Evolutionary conservation across 2,797 vertebrate species (phyloP), one percentile per base, ranked within the genome.

Genomic region (Bovichtus diacanthus): DNA sequence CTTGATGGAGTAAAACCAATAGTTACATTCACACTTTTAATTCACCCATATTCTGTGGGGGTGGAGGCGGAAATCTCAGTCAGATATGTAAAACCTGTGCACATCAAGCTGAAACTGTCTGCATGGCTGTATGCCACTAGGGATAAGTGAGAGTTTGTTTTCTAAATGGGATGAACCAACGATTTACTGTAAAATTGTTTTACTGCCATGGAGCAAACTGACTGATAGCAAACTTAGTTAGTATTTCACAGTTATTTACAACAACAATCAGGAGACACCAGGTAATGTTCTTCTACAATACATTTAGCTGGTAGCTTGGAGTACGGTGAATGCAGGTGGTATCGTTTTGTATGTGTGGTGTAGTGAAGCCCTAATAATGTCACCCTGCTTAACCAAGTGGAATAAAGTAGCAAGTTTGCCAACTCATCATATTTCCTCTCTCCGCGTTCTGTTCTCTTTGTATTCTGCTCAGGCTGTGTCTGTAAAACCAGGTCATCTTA

Each of bases 401-500:
- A 66, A 16, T 29, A 10, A 41, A 65, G 47, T 41, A 6, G 12
- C 2, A n/a, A 80, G 62, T 66, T 19, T 76, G 63, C 56, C 46
- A 41, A 23, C 39, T 66, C 58, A 62, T 76, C 64, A 79, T 70
- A 67, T 62, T 65, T 73, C 15, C 7, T 61, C 64, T 60, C 18
- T 43, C 11, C 25, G 18, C 34, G 63, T 44, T 18, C 39, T 60
- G 56, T 47, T 44, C 19, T 81, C 25, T 79, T 74, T 66, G 70
- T 74, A 34, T 74, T 77, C 27, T 34, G 29, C 27, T 2, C 47
- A 44, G 47, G 73, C 55, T 54, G 39, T 73, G 69, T 64, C 39
- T 46, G 71, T 74, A 47, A 63, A 81, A 70, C 61, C 74, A 83
- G 84, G 78, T 66, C 58, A 83, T 55, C 9, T 68, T 44, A 39